Evolutionary conservation across 1,140 invertebrate genomes (phyloP), one percentile per base, ranked within the genome.

Genomic region (Drepana arcuata): DNA sequence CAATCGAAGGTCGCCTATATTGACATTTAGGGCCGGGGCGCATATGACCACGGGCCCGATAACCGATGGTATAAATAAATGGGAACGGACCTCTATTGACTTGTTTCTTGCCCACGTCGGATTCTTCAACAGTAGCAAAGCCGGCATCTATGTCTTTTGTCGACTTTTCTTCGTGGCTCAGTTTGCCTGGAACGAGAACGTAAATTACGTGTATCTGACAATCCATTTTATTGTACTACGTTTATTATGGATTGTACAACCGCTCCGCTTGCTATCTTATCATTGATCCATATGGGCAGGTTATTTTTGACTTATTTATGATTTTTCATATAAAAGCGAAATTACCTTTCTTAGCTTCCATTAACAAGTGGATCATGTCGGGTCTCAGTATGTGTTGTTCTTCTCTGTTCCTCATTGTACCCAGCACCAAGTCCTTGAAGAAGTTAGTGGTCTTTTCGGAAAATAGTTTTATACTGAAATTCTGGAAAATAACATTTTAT

Each of bases 361-460:
- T 71, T 5, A 86, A 54, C 2, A 86, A 35, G 41, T 86, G 72
- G 5, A 86, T 72, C 78, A 86, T 82, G 38, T 85, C 84, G 3
- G 73, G 81, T 49, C 72, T 51, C 2, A 67, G 54, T 3, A 83
- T 63, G 5, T 71, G 74, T 6, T 74, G 59, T 2, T 49, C 55
- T 41, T 87, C 74, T 1, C 87, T 65, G 21, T 88, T 65, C 2
- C 62, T 65, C 53, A 88, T 83, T 25, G 86, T 85, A 24, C 82
- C 70, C 6, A 80, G 49, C 2, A 89, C 85, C 7, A 87, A 52
- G 10, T 74, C 41, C 26, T 62, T 74, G 43, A 88, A 88, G 48
- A 86, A 88, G 2, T 58, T 57, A 0, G 56, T 82, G 2, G 80
- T 71, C n/a, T 61, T 38, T 2, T 72, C 63, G 14, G 84, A 62